phyloP scores from a whole-genome alignment of 2,888 invertebrate genomes.

The Nezara viridula region DNA sequence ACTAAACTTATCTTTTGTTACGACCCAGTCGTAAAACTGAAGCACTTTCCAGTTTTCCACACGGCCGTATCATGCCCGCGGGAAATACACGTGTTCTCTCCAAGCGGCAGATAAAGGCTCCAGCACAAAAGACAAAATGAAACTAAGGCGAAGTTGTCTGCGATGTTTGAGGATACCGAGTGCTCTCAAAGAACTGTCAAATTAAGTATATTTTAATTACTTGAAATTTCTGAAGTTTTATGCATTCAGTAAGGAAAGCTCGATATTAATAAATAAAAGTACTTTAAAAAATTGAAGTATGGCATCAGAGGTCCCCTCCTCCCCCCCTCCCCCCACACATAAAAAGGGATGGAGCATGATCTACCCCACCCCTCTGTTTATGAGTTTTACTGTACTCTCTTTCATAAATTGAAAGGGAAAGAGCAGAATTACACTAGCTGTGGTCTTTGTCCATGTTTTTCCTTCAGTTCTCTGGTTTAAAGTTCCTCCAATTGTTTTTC shows the following conservation, averaged over 20 bases:
- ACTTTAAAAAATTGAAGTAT: too few species aligned
- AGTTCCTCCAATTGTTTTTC: too few species aligned
- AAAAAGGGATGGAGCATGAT: too few species aligned
- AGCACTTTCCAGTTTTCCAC: slow-evolving; percentile 3
- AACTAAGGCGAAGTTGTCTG: neutral
- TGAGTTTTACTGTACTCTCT: too few species aligned
- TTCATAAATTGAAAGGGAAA: too few species aligned
- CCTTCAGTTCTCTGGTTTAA: too few species aligned
- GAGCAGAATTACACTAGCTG: too few species aligned
- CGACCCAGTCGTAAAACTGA: neutral
- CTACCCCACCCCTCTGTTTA: too few species aligned
- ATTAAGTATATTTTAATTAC: neutral
- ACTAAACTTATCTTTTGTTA: neutral
- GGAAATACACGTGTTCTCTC: neutral
- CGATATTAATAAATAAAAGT: neutral
- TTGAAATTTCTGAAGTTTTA: neutral
- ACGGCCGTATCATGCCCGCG: neutral
- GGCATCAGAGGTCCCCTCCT: too few species aligned
- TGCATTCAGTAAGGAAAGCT: neutral
- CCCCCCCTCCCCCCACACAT: too few species aligned
- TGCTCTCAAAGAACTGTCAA: neutral
- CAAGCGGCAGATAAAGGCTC: neutral
- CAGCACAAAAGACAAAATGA: neutral
- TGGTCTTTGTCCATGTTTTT: too few species aligned
- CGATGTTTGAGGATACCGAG: neutral